Base-by-base conservation (phyloP, 2,888 invertebrate genomes). In the Nematopogon swammerdamellus region DNA sequence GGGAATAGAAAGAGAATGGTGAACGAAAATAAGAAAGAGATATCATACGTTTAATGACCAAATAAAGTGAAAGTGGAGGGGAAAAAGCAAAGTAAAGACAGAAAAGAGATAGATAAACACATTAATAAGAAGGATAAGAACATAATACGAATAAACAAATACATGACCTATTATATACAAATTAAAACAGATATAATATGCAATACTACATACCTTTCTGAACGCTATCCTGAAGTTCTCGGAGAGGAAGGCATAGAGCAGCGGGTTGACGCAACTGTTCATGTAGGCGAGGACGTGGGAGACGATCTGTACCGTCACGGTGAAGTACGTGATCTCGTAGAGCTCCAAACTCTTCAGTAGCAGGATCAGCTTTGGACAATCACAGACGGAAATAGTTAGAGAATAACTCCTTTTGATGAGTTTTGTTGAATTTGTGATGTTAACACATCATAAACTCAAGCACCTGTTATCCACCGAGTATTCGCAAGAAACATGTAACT, bases 221-320 rank as follows among this genome's bases (percentile, higher is more conserved):
- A 96, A 96, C 18, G 94, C 95, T 64, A 93, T 89, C 58, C 95
- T 85, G 75, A 97, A 96, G 75, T 95, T 95, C 62, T 96, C 95
- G 1, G 95, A 95, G 48, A 96, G 82, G 72, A 96, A 94, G 3
- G 95, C 95, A 75, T 97, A 97, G 47, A 97, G 84, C 57, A 97
- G 89, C 0, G 96, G 96, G 73, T 97, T 96, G 61, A 97, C 89
- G 68, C 96, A 96, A 62, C 92, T 92, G 81, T 95, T 97, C 80
- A 90, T 92, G 74, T 97, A 97, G 17, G 95, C 95, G 52, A 91
- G 72, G 18, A 91, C 89, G 61, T 91, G 91, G 1, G 88, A 85
- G 48, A 87, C 83, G 54, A 91, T 90, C 76, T 91, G 91, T 19
- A 88, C 80, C 53, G 88, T 86, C 60, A 91, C 87, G 48, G 85